These are phyloP conservation scores for Eulemur rubriventer DNA, from an alignment of 2,797 vertebrate genomes.

Conservation along the genomic window DNA sequence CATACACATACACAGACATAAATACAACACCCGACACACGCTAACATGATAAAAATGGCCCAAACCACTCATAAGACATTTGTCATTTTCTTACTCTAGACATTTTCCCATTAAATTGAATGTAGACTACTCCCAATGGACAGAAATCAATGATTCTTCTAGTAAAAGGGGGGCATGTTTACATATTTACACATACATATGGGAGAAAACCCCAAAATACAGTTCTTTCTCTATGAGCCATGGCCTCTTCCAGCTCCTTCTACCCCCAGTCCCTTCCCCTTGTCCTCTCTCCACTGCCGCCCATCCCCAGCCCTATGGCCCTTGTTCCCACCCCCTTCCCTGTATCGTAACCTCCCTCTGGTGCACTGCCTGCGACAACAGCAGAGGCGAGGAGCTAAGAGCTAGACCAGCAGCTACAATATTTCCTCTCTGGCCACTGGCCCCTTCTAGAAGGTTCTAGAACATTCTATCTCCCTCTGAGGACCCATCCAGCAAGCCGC, in stretches of 20 bases:
- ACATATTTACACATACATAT: not conserved
- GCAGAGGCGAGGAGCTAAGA: not conserved
- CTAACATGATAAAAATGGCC: not conserved
- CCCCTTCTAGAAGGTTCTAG: not conserved
- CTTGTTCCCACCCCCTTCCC: no score
- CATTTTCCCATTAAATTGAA: not conserved
- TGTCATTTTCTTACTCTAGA: not conserved
- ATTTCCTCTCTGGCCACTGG: not conserved
- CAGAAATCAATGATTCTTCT: not conserved
- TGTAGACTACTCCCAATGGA: not conserved
- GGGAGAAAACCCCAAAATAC: not conserved
- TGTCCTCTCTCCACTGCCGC: no score
- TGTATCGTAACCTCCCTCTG: not conserved
- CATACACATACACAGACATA: not conserved
- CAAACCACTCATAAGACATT: not conserved
- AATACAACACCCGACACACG: fast-evolving
- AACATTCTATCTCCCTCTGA: no score
- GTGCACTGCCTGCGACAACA: fast-evolving
- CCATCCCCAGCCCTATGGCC: not conserved
- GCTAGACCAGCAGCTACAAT: not conserved
- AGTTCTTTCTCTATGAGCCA: not conserved
- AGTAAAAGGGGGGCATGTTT: not conserved
- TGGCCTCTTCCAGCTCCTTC: no score
- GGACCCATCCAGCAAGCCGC: not conserved
- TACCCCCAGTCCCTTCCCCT: not conserved